Base-by-base conservation (phyloP, 2,888 invertebrate genomes). In the Mystacides longicornis region DNA sequence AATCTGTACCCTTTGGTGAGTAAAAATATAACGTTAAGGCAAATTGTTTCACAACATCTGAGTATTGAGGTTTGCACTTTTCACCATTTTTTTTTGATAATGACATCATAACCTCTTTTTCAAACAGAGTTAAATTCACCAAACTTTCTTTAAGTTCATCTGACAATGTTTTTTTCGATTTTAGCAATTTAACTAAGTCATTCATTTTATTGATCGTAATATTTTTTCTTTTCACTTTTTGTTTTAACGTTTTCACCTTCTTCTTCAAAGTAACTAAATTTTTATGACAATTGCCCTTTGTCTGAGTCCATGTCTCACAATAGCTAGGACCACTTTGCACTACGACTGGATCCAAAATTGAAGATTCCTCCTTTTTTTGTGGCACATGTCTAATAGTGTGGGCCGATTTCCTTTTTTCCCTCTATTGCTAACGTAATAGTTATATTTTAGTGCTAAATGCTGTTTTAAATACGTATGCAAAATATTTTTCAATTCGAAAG, bases 1-100 rank as follows among this genome's bases (percentile, higher is more conserved):
- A 59, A 59, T 37, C 48, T 22, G 49, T 59, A 56, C 21, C 51
- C 52, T 56, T 56, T 58, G 42, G 49, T 37, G 54, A 59, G 51
- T 56, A 59, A 54, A 51, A 58, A 48, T 59, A 59, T 21, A 56
- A n/a, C n/a, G n/a, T n/a, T n/a, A n/a, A n/a, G n/a, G n/a, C n/a
- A n/a, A n/a, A n/a, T n/a, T n/a, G n/a, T n/a, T n/a, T n/a, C n/a
- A n/a, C n/a, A n/a, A n/a, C n/a, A n/a, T n/a, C n/a, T n/a, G n/a
- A n/a, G n/a, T n/a, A n/a, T n/a, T n/a, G n/a, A n/a, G n/a, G n/a
- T n/a, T n/a, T n/a, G n/a, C n/a, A n/a, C n/a, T n/a, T n/a, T n/a
- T n/a, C n/a, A n/a, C n/a, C n/a, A n/a, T n/a, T n/a, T n/a, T n/a
- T n/a, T n/a, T n/a, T n/a, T n/a, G n/a, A n/a, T n/a, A n/a, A n/a